A percentile compares a stretch with the other conserved stretches of the same genome.
phyloP scores from a whole-genome alignment of 2,797 vertebrate genomes.

The Parotocinclus haroldoi region DNA sequence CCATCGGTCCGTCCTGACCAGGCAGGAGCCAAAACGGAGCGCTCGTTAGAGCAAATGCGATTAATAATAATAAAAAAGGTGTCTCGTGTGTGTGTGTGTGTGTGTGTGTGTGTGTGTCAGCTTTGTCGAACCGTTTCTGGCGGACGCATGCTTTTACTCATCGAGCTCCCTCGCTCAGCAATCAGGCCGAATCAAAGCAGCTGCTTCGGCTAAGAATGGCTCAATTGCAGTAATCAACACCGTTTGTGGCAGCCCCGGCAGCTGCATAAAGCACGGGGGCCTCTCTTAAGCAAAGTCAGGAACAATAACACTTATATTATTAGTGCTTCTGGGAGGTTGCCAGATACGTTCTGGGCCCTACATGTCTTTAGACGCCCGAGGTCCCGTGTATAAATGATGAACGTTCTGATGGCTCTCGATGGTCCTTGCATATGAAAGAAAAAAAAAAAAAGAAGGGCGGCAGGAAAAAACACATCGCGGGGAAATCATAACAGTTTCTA shows the following conservation, averaged over 20 bases:
- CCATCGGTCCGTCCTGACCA: conserved; percentile 66
- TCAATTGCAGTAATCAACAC: conserved; percentile 75
- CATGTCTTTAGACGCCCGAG: conserved; percentile 49
- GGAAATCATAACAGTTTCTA: conserved; percentile 50
- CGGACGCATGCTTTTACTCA: conserved; percentile 70
- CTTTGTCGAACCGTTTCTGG: conserved; percentile 71
- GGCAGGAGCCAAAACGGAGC: conserved; percentile 60
- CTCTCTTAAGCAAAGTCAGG: conserved; percentile 60
- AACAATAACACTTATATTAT: conserved; percentile 72
- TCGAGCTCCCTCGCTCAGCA: conserved; percentile 69
- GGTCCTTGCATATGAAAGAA: not conserved
- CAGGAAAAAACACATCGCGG: conserved; percentile 24
- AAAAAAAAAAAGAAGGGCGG: conserved; percentile 6
- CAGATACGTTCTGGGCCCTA: conserved; percentile 55
- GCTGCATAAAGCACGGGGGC: conserved; percentile 35
- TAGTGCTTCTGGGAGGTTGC: conserved; percentile 53
- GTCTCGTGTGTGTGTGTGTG: conserved; percentile 58
- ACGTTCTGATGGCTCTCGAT: conserved; percentile 13
- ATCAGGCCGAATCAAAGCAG: conserved; percentile 76
- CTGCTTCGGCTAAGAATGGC: conserved; percentile 67
- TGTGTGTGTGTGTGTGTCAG: no score
- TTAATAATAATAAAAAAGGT: conserved; percentile 12
- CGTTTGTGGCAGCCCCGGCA: conserved; percentile 62
- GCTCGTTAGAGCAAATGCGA: conserved; percentile 52
- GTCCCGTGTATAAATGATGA: conserved; percentile 39